Evolutionary conservation across 2,888 invertebrate genomes (phyloP), one percentile per base, ranked within the genome.

Genomic region (Heliconius ismenius): DNA sequence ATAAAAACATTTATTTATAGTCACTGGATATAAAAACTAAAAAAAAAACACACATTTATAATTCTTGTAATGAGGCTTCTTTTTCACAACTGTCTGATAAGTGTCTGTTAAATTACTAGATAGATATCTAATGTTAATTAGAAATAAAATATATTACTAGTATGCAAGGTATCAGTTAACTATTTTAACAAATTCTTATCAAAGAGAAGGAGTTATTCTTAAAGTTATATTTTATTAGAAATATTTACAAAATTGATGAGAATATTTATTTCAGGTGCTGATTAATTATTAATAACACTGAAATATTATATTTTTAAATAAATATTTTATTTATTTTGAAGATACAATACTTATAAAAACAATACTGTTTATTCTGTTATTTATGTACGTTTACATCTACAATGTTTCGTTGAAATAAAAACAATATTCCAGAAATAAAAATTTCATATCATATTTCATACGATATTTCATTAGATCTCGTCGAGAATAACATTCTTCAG

Each of bases 1-100:
- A 70, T 58, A 32, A 58, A 70, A 70, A n/a, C 24, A 36, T 70
- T 70, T 70, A 58, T 70, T 70, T 58, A n/a, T 58, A n/a, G n/a
- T 58, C 54, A 54, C 54, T 70, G 58, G 32, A 32, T 70, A 36
- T 32, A 58, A 58, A 69, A 54, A 58, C 54, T 58, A 70, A 13
- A 28, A 11, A 4, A 69, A 11, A 69, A 32, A 32, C 70, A 70
- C 54, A 70, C 32, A 24, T 21, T n/a, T 54, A n/a, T 49, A 13
- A 49, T 49, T 54, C 32, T 28, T 32, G 69, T 54, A 32, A 69
- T 6, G 3, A n/a, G 4, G 36, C 24, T 9, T 2, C 4, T 39
- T 24, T 24, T 10, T 67, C 1, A 39, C 67, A 15, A 39, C 24
- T 67, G 9, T 39, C 39, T 67, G 24, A 67, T 67, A 24, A 67